Evolutionary conservation across 2,888 invertebrate genomes (phyloP), one percentile per base, ranked within the genome.

Genomic region (Lordiphosa fenestrarum): DNA sequence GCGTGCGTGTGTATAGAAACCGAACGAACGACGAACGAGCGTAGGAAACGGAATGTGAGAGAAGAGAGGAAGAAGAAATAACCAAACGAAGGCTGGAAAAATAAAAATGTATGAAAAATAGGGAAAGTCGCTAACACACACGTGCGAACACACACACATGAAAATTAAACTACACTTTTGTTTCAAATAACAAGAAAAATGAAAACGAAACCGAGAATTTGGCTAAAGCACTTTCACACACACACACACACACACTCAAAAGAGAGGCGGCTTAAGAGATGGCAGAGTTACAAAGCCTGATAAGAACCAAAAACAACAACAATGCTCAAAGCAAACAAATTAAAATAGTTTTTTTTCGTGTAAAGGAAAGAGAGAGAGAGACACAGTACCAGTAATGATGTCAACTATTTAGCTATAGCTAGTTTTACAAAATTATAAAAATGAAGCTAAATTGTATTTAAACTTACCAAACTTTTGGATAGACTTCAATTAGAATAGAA

Each of bases 1-100:
- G 83, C 63, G 75, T 66, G 68, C 53, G 60, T 52, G 49, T 42
- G 60, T 57, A 53, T 52, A 39, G 48, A 36, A 60, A 60, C 23
- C 33, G 33, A 46, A 42, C 30, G 50, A 50, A 30, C 30, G 30
- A 13, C 33, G 33, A 46, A 42, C 30, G 50, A 50, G 39, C 30
- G 30, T 50, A 40, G 30, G 30, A 23, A 42, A 30, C 42, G 30
- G 13, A 30, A 41, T 58, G 48, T 37, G 49, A 50, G 49, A 33
- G 38, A 37, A 21, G 7, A 63, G 70, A 53, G 63, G 62, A 55
- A 57, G 10, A 13, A 21, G 38, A 9, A 35, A 49, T 6, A 38
- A 63, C 38, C 3, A 54, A 53, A 60, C 58, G 51, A 50, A 58
- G 54, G 41, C 58, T 47, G 50, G 46, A 60, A 67, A 66, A 48